Base-by-base conservation (phyloP, 2,113 vertebrate genomes). In the Hemicordylus capensis region DNA sequence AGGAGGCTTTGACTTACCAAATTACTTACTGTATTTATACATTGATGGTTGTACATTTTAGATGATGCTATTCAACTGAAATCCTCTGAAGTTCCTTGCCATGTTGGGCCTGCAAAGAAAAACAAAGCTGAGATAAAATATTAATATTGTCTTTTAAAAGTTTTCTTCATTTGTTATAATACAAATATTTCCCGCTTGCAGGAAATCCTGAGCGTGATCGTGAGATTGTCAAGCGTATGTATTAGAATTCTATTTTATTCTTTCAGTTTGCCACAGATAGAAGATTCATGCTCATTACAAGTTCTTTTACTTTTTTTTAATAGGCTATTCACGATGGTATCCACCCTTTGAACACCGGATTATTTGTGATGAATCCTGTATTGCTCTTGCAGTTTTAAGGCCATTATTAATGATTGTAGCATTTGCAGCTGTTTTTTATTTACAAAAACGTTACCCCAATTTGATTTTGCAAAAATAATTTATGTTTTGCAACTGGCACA, bases 161-260 rank as follows among this genome's bases (percentile, higher is more conserved):
- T 54, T 54, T 54, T 54, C 51, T 54, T 54, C 51, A 54, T 54
- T 54, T 54, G 6, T 54, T 10, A 54, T 9, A 54, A 54, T 12
- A n/a, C n/a, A n/a, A n/a, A n/a, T 6, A 17, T 54, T 54, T 54
- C 17, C 17, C 12, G 11, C 51, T 17, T 12, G 5, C 51, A 54
- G 51, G 51, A 54, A 54, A 54, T 54, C 17, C 51, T 54, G 28
- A 78, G 59, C 74, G 83, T 39, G 96, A 97, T 9, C n/a, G 34
- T 37, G 34, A 39, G 22, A 42, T 42, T 39, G 4, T 1, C 39
- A 86, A 37, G 86, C 58, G 96, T 97, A 93, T 2, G 93, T 95
- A 85, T 92, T 67, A 19, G 14, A 76, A 34, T 90, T 91, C 83
- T 86, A 78, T 39, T 82, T 19, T 81, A 34, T 69, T 87, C 3